Percentiles rank a stretch among this genome's conserved stretches.
Evolutionary conservation across 2,113 vertebrate genomes (phyloP).

Genomic region (Australoheros scitulus): DNA sequence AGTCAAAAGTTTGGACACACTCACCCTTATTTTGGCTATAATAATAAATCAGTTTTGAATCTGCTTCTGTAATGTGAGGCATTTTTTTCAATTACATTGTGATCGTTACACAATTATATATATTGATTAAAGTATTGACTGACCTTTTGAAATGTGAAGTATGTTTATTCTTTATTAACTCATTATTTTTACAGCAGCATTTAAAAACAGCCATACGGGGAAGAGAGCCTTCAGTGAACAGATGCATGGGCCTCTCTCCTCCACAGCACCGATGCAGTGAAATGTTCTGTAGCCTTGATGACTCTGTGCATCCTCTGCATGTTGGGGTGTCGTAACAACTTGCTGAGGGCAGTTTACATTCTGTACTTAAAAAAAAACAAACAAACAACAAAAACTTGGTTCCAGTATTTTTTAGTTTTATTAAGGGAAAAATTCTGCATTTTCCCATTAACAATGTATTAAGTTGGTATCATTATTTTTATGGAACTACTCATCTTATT

Average conservation of each 20-base stretch:
- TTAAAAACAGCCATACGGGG: no score
- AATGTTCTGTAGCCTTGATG: neutral
- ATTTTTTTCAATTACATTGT: no score
- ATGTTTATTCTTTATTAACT: no score
- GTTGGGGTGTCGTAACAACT: neutral
- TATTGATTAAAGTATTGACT: no score
- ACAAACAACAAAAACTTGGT: no score
- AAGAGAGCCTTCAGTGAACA: neutral
- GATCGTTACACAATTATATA: no score
- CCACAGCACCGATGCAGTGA: neutral
- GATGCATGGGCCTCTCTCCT: neutral
- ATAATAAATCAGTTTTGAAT: no score
- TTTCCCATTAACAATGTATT: neutral
- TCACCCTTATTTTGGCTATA: no score
- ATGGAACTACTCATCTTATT: neutral
- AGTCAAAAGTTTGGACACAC: no score
- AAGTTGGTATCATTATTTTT: neutral
- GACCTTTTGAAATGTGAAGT: no score
- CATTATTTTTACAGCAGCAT: no score
- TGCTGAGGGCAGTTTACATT: neutral
- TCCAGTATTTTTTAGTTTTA: neutral
- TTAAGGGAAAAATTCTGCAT: neutral
- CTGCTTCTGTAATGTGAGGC: no score
- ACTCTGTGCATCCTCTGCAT: neutral
- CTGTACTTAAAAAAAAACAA: neutral